Evolutionary conservation across 2,888 invertebrate species (phyloP), one percentile per base, ranked within the genome.

Genomic region (Drosophila cyrtoloma): DNA sequence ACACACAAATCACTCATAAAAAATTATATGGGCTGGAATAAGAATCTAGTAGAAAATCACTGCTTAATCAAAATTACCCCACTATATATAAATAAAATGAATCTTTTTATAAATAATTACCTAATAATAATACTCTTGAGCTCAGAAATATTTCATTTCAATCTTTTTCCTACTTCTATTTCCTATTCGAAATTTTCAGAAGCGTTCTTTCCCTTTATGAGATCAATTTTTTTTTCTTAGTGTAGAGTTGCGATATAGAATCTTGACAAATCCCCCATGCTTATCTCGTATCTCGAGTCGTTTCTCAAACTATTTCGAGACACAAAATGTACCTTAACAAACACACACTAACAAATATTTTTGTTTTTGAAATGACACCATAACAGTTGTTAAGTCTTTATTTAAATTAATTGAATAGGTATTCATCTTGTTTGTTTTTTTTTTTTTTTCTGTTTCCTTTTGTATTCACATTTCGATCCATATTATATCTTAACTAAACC

Each of bases 301-400:
- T 32, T 22, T 16, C 53, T 26, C 55, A 42, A 42, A 14, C 19
- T 57, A 57, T 57, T 57, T 28, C 37, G 28, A 51, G 28, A 30
- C 35, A n/a, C n/a, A 35, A 30, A n/a, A 2, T 42, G 2, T 28
- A n/a, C 10, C 2, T 37, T 12, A 19, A 7, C n/a, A n/a, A n/a
- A n/a, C n/a, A n/a, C 50, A 52, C 14, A 44, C 12, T 16, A 37
- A 30, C 12, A 55, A 28, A 37, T 16, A 35, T 39, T 30, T 44
- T 58, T 33, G 28, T 35, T n/a, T 28, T 58, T 65, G 50, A 62
- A 71, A 75, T 81, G 75, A 86, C 83, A 83, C 77, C 77, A 79
- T 81, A 86, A 86, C 88, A 88, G 63, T 81, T 86, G 71, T 84
- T 84, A 76, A 86, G 88, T 88, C 88, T 87, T 87, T 87, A 87